Conservation (phyloP, 2,888 invertebrate species). For the Herminia tarsipennalis region DNA sequence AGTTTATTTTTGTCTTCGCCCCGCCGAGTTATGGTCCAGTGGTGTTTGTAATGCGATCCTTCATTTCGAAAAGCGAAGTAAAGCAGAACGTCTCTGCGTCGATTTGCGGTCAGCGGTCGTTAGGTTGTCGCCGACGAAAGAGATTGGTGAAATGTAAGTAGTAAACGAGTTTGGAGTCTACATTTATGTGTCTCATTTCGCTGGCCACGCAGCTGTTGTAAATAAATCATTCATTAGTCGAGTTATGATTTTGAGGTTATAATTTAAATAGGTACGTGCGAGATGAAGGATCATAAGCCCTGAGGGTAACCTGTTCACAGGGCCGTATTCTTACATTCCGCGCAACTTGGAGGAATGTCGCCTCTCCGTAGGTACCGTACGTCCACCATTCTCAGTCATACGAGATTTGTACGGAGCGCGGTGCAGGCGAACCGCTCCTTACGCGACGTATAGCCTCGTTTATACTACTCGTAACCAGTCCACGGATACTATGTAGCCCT, state of each 20-base stretch:
- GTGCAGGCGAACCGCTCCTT: constrained; percentile 67
- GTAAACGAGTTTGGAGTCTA: constrained; percentile 74
- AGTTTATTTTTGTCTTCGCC: constrained; percentile 85
- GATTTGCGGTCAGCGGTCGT: constrained; percentile 79
- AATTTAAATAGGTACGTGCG: constrained; percentile 64
- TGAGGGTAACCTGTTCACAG: constrained; percentile 77
- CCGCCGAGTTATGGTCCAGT: constrained; percentile 84
- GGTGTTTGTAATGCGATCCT: constrained; percentile 83
- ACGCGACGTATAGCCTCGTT: constrained; percentile 65
- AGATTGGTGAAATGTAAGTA: constrained; percentile 76
- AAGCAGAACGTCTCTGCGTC: constrained; percentile 73
- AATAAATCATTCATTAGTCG: constrained; percentile 58
- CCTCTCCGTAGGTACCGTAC: constrained; percentile 79
- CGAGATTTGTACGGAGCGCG: constrained; percentile 76
- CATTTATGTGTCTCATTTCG: constrained; percentile 52
- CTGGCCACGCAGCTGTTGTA: constrained; percentile 67
- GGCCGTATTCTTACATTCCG: constrained; percentile 76
- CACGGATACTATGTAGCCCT: constrained; percentile 63
- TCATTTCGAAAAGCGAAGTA: constrained; percentile 77
- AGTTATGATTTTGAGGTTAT: constrained; percentile 66
- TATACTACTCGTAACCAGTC: constrained; percentile 69
- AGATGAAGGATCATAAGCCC: constrained; percentile 64
- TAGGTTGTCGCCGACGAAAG: constrained; percentile 75
- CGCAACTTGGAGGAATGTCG: constrained; percentile 78
- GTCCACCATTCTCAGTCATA: constrained; percentile 72